Evolutionary conservation across 1,140 invertebrate species (phyloP), one percentile per base, ranked within the genome.

Genomic region (Musca vetustissima): DNA sequence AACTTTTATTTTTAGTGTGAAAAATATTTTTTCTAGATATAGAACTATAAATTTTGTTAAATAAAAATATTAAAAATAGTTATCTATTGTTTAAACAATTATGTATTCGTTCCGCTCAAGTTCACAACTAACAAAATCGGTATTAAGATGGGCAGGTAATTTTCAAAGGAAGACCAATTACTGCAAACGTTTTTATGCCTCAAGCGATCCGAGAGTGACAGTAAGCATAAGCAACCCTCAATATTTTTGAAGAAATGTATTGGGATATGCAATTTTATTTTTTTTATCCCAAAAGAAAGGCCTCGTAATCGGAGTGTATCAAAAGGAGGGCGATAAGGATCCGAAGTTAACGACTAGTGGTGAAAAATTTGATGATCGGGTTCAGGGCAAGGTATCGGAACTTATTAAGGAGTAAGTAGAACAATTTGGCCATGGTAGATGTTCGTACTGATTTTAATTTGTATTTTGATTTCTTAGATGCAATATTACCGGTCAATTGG

Each of bases 401-500:
- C 61, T 83, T 52, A 64, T 83, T 25, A 73, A 74, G 15, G 78
- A 81, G 32, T 73, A 71, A 1, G 64, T 43, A n/a, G 17, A 7
- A 4, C 36, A 17, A 15, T n/a, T n/a, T 8, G 14, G 17, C 19
- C 7, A 15, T 49, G 21, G 15, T 25, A 24, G 11, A 19, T 6
- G 15, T 49, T n/a, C n/a, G 25, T 14, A 17, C 11, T 61, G 13
- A 22, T 32, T 1, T 19, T 19, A 53, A 19, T n/a, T n/a, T 64
- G n/a, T 36, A 14, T 52, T 19, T 47, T 64, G 2, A 13, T 22
- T 48, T 9, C 0, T 1, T 47, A 70, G 69, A 67, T 55, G 70
- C 36, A 68, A 75, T 64, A 67, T 81, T 21, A 74, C 72, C 48
- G 75, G 84, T 4, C 72, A 73, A 66, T 77, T 86, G 78, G 91